Conservation (phyloP, 2,113 vertebrate species). For the Cyphomyrus plagiostoma region DNA sequence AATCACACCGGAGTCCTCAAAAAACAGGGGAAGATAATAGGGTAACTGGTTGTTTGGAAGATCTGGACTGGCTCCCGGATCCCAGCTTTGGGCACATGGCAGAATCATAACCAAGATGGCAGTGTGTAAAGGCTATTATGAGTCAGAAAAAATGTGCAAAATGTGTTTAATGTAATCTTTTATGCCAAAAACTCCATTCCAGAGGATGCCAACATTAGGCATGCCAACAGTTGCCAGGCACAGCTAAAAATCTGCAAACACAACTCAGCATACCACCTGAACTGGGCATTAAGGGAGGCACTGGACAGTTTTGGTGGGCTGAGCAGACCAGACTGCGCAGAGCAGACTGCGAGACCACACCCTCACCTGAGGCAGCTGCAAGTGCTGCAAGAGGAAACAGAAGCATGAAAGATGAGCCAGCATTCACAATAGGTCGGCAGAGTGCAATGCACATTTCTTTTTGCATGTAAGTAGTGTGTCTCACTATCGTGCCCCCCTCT, state of each 20-base stretch:
- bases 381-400: neutral
- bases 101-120: neutral
- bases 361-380: neutral
- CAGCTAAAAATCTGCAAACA: neutral
- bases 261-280: neutral
- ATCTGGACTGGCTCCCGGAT: neutral
- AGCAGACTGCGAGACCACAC: too few relatives aligned
- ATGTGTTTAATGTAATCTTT: neutral
- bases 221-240: neutral
- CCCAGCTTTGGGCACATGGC: neutral
- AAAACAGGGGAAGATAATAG: neutral
- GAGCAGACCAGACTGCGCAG: neutral
- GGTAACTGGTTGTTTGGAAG: neutral
- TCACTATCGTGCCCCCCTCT: too few relatives aligned
- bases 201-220: neutral
- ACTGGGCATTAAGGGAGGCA: neutral
- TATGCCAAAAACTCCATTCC: neutral
- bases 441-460: too few relatives aligned
- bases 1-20: neutral
- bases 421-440: neutral
- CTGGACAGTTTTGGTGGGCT: neutral
- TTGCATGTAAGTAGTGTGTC: too few relatives aligned
- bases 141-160: neutral
- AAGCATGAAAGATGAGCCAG: neutral
- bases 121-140: neutral